Base-by-base conservation (phyloP, 2,113 vertebrate genomes). In the Mormoops blainvillei region DNA sequence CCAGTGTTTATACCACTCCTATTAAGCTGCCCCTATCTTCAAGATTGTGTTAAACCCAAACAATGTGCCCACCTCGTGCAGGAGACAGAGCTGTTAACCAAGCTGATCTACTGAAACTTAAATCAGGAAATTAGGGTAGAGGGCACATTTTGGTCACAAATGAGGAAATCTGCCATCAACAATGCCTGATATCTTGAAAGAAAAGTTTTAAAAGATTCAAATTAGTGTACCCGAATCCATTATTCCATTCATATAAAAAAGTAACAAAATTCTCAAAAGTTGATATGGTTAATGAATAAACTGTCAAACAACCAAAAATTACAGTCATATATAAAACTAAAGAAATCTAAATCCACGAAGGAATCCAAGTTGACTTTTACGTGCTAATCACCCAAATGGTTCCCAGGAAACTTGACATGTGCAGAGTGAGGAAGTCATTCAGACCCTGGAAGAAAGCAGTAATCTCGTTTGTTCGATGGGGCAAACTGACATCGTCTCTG, bases 221-320 rank as follows among this genome's bases (percentile, higher is more conserved):
- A 99, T 99, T 81, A 99, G 98, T 38, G 98, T 98, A 0, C 99
- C 99, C 0, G 97, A 98, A 83, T 99, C 99, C 87, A 99, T 99
- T 92, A 99, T 99, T 85, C 99, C 99, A 2, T 99, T 99, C 97
- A 98, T 99, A 83, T 99, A 99, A 97, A 99, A 99, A 99, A 0
- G 99, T 99, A 94, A 98, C 99, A 4, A 99, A 99, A 38, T 99
- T 99, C 45, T 99, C 99, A 3, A 99, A 99, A 98, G 98, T 99
- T 1, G 99, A 99, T 91, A 99, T 99, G 99, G 99, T 99, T 82
- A 99, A 99, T 43, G 99, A 99, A 97, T 99, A 99, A 0, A 98
- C 99, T 70, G 99, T 99, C 31, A 99, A 97, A 88, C 99, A 99
- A 96, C 99, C 99, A 61, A 99, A 99, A 97, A 97, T 99, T 4